Conservation (phyloP, 2,113 vertebrate species). For the Serinus canaria region DNA sequence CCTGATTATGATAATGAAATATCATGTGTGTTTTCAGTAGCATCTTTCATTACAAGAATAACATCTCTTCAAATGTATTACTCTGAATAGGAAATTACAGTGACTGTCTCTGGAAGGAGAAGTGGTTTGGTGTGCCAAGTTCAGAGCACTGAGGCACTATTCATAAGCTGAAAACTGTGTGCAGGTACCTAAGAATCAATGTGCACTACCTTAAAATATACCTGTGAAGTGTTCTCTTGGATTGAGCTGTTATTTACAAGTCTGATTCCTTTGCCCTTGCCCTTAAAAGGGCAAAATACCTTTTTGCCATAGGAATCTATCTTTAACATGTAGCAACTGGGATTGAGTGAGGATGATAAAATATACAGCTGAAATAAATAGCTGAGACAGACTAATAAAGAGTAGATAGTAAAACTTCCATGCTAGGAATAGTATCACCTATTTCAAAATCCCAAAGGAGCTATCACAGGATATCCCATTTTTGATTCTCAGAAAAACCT, state of each 20-base stretch:
- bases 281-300: neutral
- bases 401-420: neutral
- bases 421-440: neutral
- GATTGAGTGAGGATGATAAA: neutral
- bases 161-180: neutral
- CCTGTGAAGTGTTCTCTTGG: neutral
- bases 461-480: neutral
- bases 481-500: neutral
- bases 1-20: neutral
- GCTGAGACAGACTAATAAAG: neutral
- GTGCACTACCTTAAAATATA: neutral
- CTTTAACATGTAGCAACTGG: neutral
- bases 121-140: neutral
- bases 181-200: neutral
- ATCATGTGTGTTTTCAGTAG: neutral
- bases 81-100: neutral
- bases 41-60: conserved; percentile 37
- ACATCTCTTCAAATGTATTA: neutral
- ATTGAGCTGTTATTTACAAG: neutral
- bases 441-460: neutral
- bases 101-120: neutral
- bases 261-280: neutral
- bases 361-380: neutral
- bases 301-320: neutral
- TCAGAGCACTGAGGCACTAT: neutral